Percentiles rank a stretch among this genome's conserved stretches.
Evolutionary conservation across 2,113 vertebrate genomes (phyloP).

Genomic region (Pomatorhinus ruficollis): DNA sequence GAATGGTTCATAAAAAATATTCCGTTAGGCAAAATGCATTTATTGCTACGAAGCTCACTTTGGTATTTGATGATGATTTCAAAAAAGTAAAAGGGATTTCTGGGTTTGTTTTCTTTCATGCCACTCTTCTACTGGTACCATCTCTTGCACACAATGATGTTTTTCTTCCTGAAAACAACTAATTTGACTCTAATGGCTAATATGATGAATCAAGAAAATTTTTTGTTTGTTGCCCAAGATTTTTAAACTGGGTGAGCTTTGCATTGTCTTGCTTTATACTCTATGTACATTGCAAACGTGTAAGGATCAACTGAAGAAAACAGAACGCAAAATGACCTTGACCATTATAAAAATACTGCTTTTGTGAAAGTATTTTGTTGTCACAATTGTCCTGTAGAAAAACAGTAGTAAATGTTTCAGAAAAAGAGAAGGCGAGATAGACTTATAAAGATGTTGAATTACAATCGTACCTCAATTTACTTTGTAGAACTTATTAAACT

Average conservation of each 20-base stretch:
- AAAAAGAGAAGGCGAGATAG: background rate
- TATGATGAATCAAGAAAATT: background rate
- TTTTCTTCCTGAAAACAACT: constrained; percentile 7
- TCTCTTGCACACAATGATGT: background rate
- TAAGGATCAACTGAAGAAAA: constrained; percentile 7
- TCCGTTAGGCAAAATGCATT: background rate
- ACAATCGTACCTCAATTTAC: background rate
- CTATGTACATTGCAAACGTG: background rate
- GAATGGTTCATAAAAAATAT: background rate
- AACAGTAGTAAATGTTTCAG: background rate
- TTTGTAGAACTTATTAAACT: background rate
- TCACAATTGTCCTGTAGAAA: background rate
- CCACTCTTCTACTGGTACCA: background rate
- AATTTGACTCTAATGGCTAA: background rate
- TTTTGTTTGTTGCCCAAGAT: background rate
- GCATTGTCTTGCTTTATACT: background rate
- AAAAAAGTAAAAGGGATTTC: background rate
- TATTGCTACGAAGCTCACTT: background rate
- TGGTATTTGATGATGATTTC: background rate
- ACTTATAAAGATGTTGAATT: background rate
- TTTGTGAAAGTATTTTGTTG: background rate
- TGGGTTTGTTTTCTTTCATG: background rate
- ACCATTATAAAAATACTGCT: background rate
- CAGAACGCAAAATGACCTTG: background rate
- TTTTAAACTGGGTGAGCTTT: constrained; percentile 1